Percentiles rank a stretch among this genome's conserved stretches.
Conservation (phyloP, 2,888 invertebrate genomes). For the Temnothorax unifasciatus region DNA sequence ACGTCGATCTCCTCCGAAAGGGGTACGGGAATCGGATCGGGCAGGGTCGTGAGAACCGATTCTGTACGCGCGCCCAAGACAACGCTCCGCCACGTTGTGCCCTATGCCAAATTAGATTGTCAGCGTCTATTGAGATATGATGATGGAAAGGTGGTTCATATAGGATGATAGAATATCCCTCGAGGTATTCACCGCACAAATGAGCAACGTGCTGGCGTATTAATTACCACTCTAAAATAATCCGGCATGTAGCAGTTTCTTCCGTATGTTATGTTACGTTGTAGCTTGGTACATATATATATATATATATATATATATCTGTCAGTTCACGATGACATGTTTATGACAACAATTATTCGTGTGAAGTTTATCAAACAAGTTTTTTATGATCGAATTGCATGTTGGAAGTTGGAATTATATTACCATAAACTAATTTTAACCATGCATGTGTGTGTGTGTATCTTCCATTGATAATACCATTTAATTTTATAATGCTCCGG, state of each 20-base stretch:
- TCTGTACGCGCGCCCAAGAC: slow-evolving; percentile 24
- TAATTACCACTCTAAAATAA: slow-evolving; percentile 3
- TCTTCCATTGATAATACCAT: not conserved
- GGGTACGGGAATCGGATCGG: slow-evolving; percentile 31
- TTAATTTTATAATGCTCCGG: not conserved
- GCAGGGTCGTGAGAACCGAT: slow-evolving; percentile 54
- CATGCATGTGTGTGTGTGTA: not conserved
- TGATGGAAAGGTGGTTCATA: slow-evolving; percentile 8
- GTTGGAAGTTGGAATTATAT: not conserved
- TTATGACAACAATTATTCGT: not conserved
- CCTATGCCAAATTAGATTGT: slow-evolving; percentile 51
- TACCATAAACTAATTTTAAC: not conserved
- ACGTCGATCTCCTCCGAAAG: slow-evolving; percentile 20
- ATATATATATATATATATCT: not conserved
- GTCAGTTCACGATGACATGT: not conserved
- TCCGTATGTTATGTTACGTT: slow-evolving; percentile 4
- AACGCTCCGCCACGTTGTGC: slow-evolving; percentile 10
- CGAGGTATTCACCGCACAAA: not conserved
- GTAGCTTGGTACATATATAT: not conserved
- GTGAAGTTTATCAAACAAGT: not conserved
- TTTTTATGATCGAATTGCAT: not conserved
- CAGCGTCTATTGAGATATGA: slow-evolving; percentile 31
- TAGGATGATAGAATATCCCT: slow-evolving; percentile 19
- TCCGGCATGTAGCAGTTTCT: slow-evolving; percentile 22
- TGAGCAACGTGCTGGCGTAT: slow-evolving; percentile 2